Evolutionary conservation across 2,888 invertebrate genomes (phyloP).

Genomic region (Amiota mariae): DNA sequence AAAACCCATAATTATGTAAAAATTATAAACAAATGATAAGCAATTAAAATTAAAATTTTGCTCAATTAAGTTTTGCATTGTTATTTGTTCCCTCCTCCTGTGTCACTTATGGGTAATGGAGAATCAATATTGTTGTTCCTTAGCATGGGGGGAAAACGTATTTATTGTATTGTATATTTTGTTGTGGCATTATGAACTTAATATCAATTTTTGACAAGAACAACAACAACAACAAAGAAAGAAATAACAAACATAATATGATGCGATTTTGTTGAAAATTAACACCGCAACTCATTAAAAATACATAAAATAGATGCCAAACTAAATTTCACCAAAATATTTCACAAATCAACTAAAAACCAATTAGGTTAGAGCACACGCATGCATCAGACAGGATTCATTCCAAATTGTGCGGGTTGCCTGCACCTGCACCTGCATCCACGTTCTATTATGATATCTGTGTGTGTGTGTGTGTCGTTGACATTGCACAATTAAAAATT

Average conservation of each 20-base stretch:
- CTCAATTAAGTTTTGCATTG: background rate
- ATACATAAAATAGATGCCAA: conserved; percentile 57
- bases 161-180: too few relatives aligned
- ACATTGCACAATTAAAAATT: too few relatives aligned
- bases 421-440: too few relatives aligned
- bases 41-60: conserved; percentile 65
- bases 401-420: too few relatives aligned
- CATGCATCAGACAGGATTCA: too few relatives aligned
- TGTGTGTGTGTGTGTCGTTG: conserved; percentile 22
- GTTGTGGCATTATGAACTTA: too few relatives aligned
- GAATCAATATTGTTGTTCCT: too few relatives aligned
- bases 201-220: background rate
- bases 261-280: conserved; percentile 34
- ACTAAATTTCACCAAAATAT: conserved; percentile 57
- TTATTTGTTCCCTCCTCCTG: too few relatives aligned
- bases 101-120: too few relatives aligned
- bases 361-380: conserved; percentile 51
- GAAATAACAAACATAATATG: conserved; percentile 40
- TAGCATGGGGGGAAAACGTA: too few relatives aligned
- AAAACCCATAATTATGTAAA: conserved; percentile 57
- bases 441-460: too few relatives aligned
- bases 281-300: conserved; percentile 57
- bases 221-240: conserved; percentile 39
- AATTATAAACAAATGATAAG: conserved; percentile 56
- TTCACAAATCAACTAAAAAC: conserved; percentile 41